These are phyloP conservation scores for Helostoma temminkii DNA, from an alignment of 2,797 vertebrate genomes.

Conservation along the genomic window DNA sequence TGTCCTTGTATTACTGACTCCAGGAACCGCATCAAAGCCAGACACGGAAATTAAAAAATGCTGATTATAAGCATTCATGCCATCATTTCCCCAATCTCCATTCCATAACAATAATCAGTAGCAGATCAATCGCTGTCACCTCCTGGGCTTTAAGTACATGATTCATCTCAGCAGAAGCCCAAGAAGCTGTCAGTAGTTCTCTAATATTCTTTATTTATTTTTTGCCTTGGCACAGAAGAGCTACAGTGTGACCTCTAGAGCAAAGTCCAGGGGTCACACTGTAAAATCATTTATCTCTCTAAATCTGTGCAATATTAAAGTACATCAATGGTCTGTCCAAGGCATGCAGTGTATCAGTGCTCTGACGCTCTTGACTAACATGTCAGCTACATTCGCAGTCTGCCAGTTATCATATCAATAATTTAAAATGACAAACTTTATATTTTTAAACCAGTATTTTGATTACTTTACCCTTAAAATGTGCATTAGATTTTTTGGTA, in stretches of 20 bases:
- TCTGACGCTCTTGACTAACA: slow-evolving; percentile 7
- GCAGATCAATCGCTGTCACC: slow-evolving; percentile 48
- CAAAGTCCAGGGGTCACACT: too few species aligned
- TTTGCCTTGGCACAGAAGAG: slow-evolving; percentile 8
- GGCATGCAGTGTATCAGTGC: neutral
- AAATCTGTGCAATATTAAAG: slow-evolving; percentile 19
- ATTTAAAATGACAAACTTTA: too few species aligned
- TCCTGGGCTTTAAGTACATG: slow-evolving; percentile 38
- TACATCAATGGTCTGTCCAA: neutral
- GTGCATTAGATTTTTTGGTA: too few species aligned
- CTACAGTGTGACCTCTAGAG: too few species aligned
- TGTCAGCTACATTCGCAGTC: too few species aligned
- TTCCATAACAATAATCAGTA: slow-evolving; percentile 44
- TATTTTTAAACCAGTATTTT: too few species aligned
- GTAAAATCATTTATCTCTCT: slow-evolving; percentile 16
- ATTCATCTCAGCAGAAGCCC: slow-evolving; percentile 30
- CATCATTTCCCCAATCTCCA: slow-evolving; percentile 26
- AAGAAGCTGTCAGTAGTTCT: neutral
- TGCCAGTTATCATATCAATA: too few species aligned
- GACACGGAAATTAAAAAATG: slow-evolving; percentile 63
- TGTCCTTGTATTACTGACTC: slow-evolving; percentile 32
- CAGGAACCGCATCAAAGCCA: slow-evolving; percentile 37
- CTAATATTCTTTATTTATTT: neutral
- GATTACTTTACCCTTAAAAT: too few species aligned
- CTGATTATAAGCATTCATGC: slow-evolving; percentile 24